A percentile compares a stretch with the other conserved stretches of the same genome.
Conservation (phyloP, 2,888 invertebrate species). For the Parnassius glacialis region DNA sequence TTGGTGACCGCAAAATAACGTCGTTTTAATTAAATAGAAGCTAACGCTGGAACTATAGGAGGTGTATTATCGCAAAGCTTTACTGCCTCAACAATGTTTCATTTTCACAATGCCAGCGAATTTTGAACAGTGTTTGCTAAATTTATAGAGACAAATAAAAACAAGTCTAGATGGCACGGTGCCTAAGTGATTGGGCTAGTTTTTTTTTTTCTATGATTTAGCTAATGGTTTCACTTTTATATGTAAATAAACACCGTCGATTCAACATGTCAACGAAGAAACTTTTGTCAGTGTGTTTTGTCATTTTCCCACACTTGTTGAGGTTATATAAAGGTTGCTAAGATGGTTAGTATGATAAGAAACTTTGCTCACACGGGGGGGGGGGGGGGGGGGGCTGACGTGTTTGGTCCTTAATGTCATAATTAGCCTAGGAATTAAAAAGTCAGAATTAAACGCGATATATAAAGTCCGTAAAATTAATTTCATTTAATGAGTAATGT, state of each 20-base stretch:
- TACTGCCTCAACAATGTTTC: constrained; percentile 18
- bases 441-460: no score
- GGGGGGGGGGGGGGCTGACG: no score
- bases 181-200: constrained; percentile 6
- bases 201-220: constrained; percentile 5
- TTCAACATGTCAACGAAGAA: background rate
- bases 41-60: no score
- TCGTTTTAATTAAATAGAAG: background rate
- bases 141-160: constrained; percentile 14
- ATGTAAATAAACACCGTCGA: background rate
- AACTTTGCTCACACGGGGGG: no score
- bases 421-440: no score
- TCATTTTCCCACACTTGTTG: no score
- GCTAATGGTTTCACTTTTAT: background rate
- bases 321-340: no score
- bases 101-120: constrained; percentile 11
- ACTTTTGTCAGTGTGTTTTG: no score
- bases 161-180: constrained; percentile 15
- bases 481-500: no score
- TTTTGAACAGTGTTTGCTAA: constrained; percentile 13
- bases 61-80: background rate
- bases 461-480: no score
- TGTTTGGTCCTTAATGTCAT: no score
- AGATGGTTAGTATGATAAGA: no score
- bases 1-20: constrained; percentile 3